These are phyloP conservation scores for Hyposoter didymator DNA, from an alignment of 2,888 invertebrate species.

Conservation along the genomic window DNA sequence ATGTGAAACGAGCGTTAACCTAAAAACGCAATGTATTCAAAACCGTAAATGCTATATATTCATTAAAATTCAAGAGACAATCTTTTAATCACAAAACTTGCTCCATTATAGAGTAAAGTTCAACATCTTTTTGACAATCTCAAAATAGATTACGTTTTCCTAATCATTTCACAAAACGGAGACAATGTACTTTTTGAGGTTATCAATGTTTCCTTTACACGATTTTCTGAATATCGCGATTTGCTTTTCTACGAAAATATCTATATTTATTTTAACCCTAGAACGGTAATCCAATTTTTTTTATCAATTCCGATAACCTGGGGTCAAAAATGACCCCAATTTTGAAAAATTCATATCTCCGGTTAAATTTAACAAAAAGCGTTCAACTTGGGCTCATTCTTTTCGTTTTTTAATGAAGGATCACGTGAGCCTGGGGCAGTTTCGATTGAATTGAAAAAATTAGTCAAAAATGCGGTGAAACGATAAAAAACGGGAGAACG, in stretches of 20 bases:
- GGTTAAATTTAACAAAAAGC: no score
- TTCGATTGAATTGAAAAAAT: no score
- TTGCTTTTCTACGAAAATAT: neutral
- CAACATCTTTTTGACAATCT: neutral
- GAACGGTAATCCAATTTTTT: no score
- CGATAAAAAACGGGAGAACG: no score
- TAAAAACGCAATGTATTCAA: neutral
- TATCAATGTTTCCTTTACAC: neutral
- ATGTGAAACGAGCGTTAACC: constrained; percentile 28
- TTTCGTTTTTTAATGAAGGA: no score
- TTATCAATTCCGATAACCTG: no score
- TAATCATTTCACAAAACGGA: neutral
- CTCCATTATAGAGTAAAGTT: neutral
- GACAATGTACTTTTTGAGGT: neutral
- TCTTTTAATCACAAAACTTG: neutral
- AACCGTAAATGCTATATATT: neutral
- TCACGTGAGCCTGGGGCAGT: no score
- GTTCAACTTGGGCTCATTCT: no score
- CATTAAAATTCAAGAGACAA: neutral
- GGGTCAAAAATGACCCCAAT: no score
- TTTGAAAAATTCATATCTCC: no score
- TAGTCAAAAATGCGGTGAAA: no score
- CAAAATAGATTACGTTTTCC: neutral
- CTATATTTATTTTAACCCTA: neutral
- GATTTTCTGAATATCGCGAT: neutral